phyloP scores from a whole-genome alignment of 1,140 invertebrate species.

The Saccostrea glomerata region DNA sequence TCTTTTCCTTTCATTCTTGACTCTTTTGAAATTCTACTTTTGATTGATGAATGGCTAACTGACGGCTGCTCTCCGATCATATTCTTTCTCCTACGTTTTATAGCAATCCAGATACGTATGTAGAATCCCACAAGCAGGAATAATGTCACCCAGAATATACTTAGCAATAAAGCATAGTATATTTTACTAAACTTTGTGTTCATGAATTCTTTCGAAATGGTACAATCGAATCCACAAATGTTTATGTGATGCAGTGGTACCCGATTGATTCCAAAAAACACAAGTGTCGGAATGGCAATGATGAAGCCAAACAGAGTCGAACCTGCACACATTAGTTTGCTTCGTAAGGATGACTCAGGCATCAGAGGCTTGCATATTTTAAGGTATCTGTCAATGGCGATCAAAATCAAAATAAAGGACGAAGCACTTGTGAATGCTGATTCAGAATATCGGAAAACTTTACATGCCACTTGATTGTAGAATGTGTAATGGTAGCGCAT shows the following conservation, averaged over 20 bases:
- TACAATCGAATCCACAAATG: constrained; percentile 64
- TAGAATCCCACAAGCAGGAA: constrained; percentile 62
- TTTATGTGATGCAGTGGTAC: constrained; percentile 35
- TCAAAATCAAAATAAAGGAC: constrained; percentile 65
- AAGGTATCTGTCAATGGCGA: constrained; percentile 71
- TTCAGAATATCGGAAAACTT: constrained; percentile 63
- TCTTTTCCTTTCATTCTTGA: not conserved
- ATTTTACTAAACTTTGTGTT: constrained; percentile 56
- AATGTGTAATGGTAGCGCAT: constrained; percentile 69
- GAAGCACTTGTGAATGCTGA: constrained; percentile 66
- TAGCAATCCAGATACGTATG: constrained; percentile 66
- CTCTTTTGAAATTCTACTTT: not conserved
- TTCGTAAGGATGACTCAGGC: constrained; percentile 57
- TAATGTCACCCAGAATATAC: constrained; percentile 59
- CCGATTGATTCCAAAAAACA: constrained; percentile 62
- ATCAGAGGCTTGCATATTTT: constrained; percentile 69
- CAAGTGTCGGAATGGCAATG: constrained; percentile 46
- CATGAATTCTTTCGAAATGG: constrained; percentile 61
- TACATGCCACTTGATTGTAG: constrained; percentile 65
- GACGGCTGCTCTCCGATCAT: constrained; percentile 59
- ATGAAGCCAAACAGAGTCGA: constrained; percentile 52
- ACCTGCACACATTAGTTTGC: constrained; percentile 61
- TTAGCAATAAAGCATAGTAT: constrained; percentile 58
- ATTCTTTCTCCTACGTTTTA: constrained; percentile 56
- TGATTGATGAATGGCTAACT: not conserved